Conservation (phyloP, 2,113 vertebrate species). For the Ceyx melanurus region DNA sequence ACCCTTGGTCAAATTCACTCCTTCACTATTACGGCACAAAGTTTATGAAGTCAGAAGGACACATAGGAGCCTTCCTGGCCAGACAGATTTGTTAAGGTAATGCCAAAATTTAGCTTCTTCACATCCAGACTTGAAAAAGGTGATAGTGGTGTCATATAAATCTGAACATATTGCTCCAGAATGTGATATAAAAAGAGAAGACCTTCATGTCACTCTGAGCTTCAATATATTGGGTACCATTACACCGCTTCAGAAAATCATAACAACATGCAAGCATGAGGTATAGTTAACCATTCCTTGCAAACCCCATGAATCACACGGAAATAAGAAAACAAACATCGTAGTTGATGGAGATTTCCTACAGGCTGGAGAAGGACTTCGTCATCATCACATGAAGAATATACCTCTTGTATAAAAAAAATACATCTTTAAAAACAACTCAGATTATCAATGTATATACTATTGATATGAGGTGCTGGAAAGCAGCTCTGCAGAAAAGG, state of each 20-base stretch:
- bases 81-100: not conserved
- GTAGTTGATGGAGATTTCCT: not conserved
- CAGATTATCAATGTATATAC: not conserved
- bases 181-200: not conserved
- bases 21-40: not conserved
- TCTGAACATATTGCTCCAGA: not conserved
- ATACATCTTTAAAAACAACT: not conserved
- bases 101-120: not conserved
- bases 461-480: too few species aligned
- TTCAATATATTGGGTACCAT: not conserved
- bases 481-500: too few species aligned
- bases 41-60: not conserved
- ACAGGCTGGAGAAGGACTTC: not conserved
- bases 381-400: not conserved
- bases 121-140: not conserved
- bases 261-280: not conserved
- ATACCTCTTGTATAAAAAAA: not conserved
- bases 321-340: not conserved
- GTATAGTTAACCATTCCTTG: not conserved
- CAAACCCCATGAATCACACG: not conserved
- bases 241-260: not conserved
- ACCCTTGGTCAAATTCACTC: not conserved
- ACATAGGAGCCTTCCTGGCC: not conserved
- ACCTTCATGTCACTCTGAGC: not conserved
- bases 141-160: not conserved